phyloP scores from a whole-genome alignment of 2,888 invertebrate genomes.

The Pinctada fucata region DNA sequence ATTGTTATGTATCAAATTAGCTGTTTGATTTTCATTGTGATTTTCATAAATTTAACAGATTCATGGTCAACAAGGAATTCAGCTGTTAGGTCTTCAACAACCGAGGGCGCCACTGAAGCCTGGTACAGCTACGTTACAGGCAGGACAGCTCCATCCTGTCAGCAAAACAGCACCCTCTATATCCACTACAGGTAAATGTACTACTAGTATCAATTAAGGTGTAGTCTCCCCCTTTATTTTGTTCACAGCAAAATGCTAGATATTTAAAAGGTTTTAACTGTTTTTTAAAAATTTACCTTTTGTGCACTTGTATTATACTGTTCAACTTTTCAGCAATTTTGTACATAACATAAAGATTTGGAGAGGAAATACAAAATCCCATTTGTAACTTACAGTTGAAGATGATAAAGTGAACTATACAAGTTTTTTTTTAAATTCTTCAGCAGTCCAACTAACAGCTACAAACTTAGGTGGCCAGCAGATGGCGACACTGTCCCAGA shows the following conservation, averaged over 20 bases:
- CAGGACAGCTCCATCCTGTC: slow-evolving; percentile 49
- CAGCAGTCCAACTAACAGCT: slow-evolving; percentile 51
- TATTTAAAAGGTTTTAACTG: neutral
- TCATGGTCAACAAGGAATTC: slow-evolving; percentile 65
- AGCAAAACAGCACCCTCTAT: slow-evolving; percentile 50
- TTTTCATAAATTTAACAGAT: slow-evolving; percentile 42
- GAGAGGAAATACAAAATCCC: too few species aligned
- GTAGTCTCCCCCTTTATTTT: neutral
- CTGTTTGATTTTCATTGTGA: too few species aligned
- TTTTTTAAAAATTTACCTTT: too few species aligned
- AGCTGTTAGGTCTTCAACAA: slow-evolving; percentile 64
- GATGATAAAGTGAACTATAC: too few species aligned
- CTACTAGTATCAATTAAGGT: too few species aligned
- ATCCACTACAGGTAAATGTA: slow-evolving; percentile 59
- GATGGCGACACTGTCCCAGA: slow-evolving; percentile 50
- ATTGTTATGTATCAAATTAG: too few species aligned
- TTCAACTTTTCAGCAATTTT: too few species aligned
- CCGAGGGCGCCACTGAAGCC: slow-evolving; percentile 58
- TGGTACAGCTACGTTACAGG: slow-evolving; percentile 52
- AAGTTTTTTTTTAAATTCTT: slow-evolving; percentile 1
- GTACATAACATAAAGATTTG: too few species aligned
- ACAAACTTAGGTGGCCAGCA: slow-evolving; percentile 46
- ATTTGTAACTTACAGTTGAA: too few species aligned
- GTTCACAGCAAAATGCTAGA: neutral
- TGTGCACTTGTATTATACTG: too few species aligned